These are phyloP conservation scores for Cossypha niveicapilla DNA, from an alignment of 2,797 vertebrate genomes.

Conservation along the genomic window DNA sequence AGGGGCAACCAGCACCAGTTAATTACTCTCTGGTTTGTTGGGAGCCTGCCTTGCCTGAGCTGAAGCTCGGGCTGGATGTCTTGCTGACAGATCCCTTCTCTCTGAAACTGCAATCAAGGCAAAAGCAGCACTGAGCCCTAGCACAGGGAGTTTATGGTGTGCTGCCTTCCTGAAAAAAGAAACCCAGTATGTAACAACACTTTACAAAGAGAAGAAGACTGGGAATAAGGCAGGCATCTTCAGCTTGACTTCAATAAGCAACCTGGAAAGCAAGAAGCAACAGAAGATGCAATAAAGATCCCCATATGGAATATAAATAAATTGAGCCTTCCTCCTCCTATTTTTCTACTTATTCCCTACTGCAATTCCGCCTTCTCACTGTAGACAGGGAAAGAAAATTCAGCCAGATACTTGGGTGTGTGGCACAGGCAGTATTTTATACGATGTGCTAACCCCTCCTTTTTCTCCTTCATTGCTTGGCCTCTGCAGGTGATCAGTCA, in stretches of 20 bases:
- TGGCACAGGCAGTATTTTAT: background rate
- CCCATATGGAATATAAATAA: background rate
- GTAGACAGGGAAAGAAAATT: background rate
- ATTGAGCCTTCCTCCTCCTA: background rate
- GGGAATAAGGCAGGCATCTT: background rate
- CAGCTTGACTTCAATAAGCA: background rate
- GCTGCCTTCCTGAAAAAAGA: background rate
- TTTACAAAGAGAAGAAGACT: background rate
- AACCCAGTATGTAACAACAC: background rate
- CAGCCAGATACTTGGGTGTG: background rate
- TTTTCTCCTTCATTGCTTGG: background rate
- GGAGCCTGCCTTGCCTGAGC: background rate
- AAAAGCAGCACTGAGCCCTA: background rate
- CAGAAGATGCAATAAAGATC: background rate
- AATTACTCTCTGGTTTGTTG: background rate
- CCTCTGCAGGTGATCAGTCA: slow-evolving; percentile 86
- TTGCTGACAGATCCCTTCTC: background rate
- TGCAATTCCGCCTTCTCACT: background rate
- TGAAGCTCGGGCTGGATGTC: background rate
- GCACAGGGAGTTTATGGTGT: background rate
- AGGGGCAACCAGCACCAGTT: background rate
- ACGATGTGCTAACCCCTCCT: background rate
- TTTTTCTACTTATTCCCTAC: background rate
- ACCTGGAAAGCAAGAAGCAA: background rate
- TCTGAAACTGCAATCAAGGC: background rate